A percentile compares a stretch with the other conserved stretches of the same genome.
phyloP scores from a whole-genome alignment of 2,888 invertebrate genomes.

The Cantharis flavilabris region DNA sequence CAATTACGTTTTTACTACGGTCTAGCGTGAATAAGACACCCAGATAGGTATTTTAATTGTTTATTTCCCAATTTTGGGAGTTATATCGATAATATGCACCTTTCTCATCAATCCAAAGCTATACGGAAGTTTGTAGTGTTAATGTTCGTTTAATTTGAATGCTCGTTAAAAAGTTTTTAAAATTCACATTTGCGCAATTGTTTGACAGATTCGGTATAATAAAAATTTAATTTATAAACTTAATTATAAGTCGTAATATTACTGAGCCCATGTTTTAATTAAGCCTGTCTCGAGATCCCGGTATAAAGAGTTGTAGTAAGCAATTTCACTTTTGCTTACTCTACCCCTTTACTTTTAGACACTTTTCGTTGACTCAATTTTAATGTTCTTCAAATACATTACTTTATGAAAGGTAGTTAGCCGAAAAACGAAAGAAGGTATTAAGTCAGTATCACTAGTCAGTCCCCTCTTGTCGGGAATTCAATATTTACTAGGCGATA shows the following conservation, averaged over 20 bases:
- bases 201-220: constrained; percentile 35
- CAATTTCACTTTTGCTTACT: constrained; percentile 49
- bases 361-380: constrained; percentile 45
- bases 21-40: not conserved
- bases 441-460: constrained; percentile 17
- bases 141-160: not conserved
- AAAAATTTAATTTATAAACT: constrained; percentile 47
- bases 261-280: constrained; percentile 48
- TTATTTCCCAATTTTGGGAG: not conserved
- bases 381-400: constrained; percentile 32
- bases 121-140: not conserved
- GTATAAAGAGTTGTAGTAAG: constrained; percentile 42
- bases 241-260: constrained; percentile 49
- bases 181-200: constrained; percentile 5
- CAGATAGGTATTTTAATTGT: not conserved
- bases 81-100: not conserved
- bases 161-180: constrained; percentile 1
- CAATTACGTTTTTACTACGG: not conserved
- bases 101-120: not conserved
- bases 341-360: constrained; percentile 45
- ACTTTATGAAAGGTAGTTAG: constrained; percentile 20
- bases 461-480: constrained; percentile 41
- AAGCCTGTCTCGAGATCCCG: constrained; percentile 47
- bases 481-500: constrained; percentile 55
- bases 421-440: constrained; percentile 7